phyloP scores from a whole-genome alignment of 2,797 vertebrate genomes.

The Phoxinus dragarum region DNA sequence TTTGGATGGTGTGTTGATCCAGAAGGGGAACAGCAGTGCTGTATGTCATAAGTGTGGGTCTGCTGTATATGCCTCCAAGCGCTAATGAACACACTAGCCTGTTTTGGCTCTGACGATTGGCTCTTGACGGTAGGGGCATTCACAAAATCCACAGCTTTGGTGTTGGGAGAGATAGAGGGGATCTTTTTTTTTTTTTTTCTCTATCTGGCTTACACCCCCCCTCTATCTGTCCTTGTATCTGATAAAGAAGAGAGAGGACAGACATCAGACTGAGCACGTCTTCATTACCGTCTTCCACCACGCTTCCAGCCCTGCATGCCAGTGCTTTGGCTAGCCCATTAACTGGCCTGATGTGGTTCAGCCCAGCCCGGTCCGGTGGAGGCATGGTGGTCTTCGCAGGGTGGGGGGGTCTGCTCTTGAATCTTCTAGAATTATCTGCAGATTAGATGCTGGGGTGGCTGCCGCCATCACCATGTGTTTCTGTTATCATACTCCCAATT shows the following conservation, averaged over 20 bases:
- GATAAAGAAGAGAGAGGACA: constrained; percentile 52
- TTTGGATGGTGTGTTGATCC: constrained; percentile 39
- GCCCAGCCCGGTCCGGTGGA: constrained; percentile 57
- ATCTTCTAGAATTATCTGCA: constrained; percentile 54
- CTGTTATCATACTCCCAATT: constrained; percentile 56
- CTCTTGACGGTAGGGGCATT: constrained; percentile 40
- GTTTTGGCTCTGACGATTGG: constrained; percentile 42
- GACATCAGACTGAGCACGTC: constrained; percentile 65
- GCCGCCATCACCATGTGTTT: constrained; percentile 54
- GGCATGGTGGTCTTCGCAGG: constrained; percentile 53
- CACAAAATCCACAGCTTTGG: constrained; percentile 42
- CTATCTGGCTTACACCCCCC: not conserved
- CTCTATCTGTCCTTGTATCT: constrained; percentile 37
- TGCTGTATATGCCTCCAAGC: constrained; percentile 39
- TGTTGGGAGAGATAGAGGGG: constrained; percentile 50
- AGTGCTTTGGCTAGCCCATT: constrained; percentile 74
- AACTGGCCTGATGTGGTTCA: constrained; percentile 64
- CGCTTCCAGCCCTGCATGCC: constrained; percentile 71
- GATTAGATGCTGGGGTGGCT: constrained; percentile 51
- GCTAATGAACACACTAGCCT: constrained; percentile 56
- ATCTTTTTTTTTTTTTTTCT: constrained; percentile 31
- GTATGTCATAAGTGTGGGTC: constrained; percentile 45
- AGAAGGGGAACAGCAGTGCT: constrained; percentile 39
- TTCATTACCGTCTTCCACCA: constrained; percentile 76
- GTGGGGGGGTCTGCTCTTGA: constrained; percentile 51